These are phyloP conservation scores for Drosophila subquinaria DNA, from an alignment of 2,888 invertebrate species.

Conservation along the genomic window DNA sequence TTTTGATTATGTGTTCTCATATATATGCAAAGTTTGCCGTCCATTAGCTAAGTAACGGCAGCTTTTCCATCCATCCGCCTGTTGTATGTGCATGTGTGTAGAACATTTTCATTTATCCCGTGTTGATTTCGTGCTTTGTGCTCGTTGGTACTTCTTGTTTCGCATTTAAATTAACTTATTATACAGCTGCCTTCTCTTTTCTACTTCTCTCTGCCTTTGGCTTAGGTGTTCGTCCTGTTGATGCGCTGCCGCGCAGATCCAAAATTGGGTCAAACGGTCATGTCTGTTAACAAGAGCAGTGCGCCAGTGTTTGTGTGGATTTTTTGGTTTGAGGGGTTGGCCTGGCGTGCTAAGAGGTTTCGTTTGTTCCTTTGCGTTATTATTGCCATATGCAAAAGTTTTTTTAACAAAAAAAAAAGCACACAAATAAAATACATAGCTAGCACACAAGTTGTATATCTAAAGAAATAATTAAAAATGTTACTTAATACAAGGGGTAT, in stretches of 20 bases:
- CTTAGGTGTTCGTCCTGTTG: slow-evolving; percentile 35
- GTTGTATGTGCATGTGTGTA: slow-evolving; percentile 2
- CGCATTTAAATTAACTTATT: slow-evolving; percentile 78
- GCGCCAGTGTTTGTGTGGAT: slow-evolving; percentile 29
- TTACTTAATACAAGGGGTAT: slow-evolving; percentile 36
- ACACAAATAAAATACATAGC: slow-evolving; percentile 6
- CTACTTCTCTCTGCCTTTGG: background rate
- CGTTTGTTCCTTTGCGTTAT: slow-evolving; percentile 51
- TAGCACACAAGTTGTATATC: slow-evolving; percentile 4
- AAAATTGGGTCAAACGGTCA: slow-evolving; percentile 85
- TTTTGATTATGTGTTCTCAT: slow-evolving; percentile 54
- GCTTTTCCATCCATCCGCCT: background rate
- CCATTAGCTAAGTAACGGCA: slow-evolving; percentile 9
- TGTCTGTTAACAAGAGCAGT: slow-evolving; percentile 66
- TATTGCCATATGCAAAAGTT: slow-evolving; percentile 61
- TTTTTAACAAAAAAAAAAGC: slow-evolving; percentile 51
- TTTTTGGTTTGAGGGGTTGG: slow-evolving; percentile 23
- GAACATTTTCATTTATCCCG: slow-evolving; percentile 49
- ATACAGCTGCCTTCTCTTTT: slow-evolving; percentile 46
- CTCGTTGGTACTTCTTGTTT: slow-evolving; percentile 53
- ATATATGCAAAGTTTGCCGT: slow-evolving; percentile 39
- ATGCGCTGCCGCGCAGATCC: slow-evolving; percentile 56
- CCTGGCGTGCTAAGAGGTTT: slow-evolving; percentile 1
- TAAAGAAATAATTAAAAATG: slow-evolving; percentile 50
- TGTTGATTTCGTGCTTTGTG: slow-evolving; percentile 45